Evolutionary conservation across 37 sponge, comb jelly and placozoan species (phyloP), one percentile per base, ranked within the genome.

Genomic region (Halichondria panicea): DNA sequence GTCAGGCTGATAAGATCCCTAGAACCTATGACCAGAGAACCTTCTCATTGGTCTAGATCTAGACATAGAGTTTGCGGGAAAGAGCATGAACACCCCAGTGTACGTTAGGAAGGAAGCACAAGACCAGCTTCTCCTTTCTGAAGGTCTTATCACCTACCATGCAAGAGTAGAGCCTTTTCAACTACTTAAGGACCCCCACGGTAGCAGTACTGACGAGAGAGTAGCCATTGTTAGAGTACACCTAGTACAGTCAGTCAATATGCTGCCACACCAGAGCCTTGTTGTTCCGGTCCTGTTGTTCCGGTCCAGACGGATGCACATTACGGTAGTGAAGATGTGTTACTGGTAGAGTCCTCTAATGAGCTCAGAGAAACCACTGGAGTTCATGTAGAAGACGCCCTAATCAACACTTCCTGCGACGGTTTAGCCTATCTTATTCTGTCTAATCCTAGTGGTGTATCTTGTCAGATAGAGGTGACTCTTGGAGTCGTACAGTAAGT

Each of bases 61-160:
- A 55, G 56, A 55, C 56, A 7, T 78, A 27, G 27, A 40, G 42
- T 43, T 78, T n/a, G 68, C 66, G 55, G 79, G 79, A 27, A 55
- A 34, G 61, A 13, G 43, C n/a, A 46, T 24, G 33, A 66, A 55
- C 25, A 55, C 56, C 56, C 56, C 56, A 3, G 56, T 55, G 56
- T 55, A 55, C 56, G 56, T 55, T 55, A 55, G 56, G 56, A 55
- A 55, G 25, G 56, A 55, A 27, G 56, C 56, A n/a, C 56, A 55
- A 27, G 56, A 55, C 25, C 56, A 55, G 9, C 25, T 55, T n/a
- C 56, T 55, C 25, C 56, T 55, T 7, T 55, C 56, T 55, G 56
- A 55, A 27, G 56, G 56, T 55, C 22, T 55, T 55, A 55, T 55
- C 22, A 55, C 25, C 25, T 55, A 55, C 56, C 56, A 55, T 25